Evolutionary conservation across 2,113 vertebrate species (phyloP), one percentile per base, ranked within the genome.

Genomic region (Uropsilus gracilis): DNA sequence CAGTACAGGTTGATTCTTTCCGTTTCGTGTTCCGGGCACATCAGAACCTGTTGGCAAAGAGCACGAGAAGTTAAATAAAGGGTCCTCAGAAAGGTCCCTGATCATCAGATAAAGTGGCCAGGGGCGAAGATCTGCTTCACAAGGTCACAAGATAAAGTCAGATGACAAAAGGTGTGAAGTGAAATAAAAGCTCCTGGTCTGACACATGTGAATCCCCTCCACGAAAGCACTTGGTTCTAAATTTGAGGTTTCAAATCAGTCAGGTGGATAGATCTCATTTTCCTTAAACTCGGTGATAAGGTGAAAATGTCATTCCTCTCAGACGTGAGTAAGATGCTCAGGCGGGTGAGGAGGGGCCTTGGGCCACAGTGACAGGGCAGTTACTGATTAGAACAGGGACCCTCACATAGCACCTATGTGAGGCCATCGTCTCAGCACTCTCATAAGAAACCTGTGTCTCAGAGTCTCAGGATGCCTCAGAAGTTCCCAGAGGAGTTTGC

Each of bases 1-100:
- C 99, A 99, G 98, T 99, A 99, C 99, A 99, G 99, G 97, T 99
- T 99, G 59, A 99, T 99, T 95, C 98, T 99, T 97, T 99, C 99
- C 96, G 99, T 99, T 98, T 99, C 99, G 12, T 99, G 99, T 96
- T 99, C 99, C 0, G 99, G 99, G 97, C 99, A 99, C 99, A 99
- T 99, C 95, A 99, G 98, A 96, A 99, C 98, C 99, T 99, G 90
- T 16, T 64, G 83, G 24, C 18, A 0, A 93, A 81, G 57, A 90
- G 77, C 42, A 13, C 1, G 22, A 53, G 20, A 53, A 17, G n/a
- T n/a, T n/a, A n/a, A n/a, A n/a, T n/a, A n/a, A n/a, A n/a, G n/a
- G n/a, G n/a, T n/a, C 6, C 61, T 50, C 66, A 17, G 22, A 84
- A 73, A 44, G 39, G 30, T 37, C n/a, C 77, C 42, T 80, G 44